Evolutionary conservation across 2,797 vertebrate species (phyloP).

Genomic region (Cygnus olor): DNA sequence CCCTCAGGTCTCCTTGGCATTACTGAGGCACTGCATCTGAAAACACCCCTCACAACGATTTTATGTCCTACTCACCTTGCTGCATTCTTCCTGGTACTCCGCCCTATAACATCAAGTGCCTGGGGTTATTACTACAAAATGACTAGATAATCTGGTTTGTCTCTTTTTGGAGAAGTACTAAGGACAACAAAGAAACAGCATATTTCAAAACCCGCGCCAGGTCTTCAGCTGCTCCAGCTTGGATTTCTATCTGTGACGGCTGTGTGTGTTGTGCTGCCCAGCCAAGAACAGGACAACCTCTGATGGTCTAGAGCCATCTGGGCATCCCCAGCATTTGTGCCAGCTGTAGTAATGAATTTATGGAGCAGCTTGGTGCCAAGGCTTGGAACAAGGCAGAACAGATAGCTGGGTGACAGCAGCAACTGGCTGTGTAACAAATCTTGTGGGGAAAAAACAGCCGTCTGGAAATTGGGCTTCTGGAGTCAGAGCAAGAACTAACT

Average conservation of each 20-base stretch:
- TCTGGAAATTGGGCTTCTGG: not conserved
- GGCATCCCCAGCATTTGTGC: fast-evolving
- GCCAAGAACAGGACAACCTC: not conserved
- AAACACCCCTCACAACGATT: fast-evolving
- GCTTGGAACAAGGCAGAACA: not conserved
- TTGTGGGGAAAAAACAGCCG: not conserved
- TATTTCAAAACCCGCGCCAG: not conserved
- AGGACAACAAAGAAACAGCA: not conserved
- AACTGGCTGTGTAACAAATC: not conserved
- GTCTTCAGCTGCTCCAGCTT: not conserved
- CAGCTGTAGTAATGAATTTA: not conserved
- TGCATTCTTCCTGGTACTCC: not conserved
- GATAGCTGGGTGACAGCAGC: not conserved
- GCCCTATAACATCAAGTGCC: not conserved
- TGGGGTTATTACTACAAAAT: not conserved
- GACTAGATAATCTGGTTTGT: not conserved
- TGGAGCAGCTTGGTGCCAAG: not conserved
- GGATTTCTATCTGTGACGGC: not conserved
- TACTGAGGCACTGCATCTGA: not conserved
- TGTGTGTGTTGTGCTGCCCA: not conserved
- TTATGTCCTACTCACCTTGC: fast-evolving
- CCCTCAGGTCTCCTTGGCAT: not conserved
- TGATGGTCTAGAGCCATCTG: not conserved
- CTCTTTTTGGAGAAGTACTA: not conserved
- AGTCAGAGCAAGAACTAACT: not conserved